These are phyloP conservation scores for Hippocampus comes DNA, from an alignment of 2,113 vertebrate species.

Conservation along the genomic window DNA sequence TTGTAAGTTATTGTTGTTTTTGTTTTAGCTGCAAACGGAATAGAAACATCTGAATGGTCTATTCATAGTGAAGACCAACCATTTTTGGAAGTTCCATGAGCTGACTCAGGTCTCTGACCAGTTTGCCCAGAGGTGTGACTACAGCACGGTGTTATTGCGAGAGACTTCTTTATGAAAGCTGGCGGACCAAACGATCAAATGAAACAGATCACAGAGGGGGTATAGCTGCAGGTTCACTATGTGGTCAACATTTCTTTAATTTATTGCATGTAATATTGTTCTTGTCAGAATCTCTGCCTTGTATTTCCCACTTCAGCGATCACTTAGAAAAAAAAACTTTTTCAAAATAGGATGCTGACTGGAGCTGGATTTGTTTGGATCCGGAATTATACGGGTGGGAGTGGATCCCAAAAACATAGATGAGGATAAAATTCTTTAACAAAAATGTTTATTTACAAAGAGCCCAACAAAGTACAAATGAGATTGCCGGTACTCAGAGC, in stretches of 20 bases:
- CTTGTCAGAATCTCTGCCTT: neutral
- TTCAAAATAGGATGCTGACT: neutral
- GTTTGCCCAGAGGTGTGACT: constrained; percentile 2
- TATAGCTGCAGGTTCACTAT: neutral
- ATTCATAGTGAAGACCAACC: neutral
- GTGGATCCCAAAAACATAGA: no score
- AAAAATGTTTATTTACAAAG: no score
- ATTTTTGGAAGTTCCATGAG: neutral
- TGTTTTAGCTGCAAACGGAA: neutral
- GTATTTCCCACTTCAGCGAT: constrained; percentile 1
- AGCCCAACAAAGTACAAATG: no score
- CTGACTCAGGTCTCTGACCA: constrained; percentile 20
- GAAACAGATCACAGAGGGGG: constrained; percentile 9
- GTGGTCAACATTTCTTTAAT: constrained; percentile 5
- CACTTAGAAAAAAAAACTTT: neutral
- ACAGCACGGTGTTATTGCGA: neutral
- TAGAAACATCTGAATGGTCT: neutral
- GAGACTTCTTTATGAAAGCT: neutral
- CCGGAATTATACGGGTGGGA: no score
- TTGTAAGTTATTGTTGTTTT: no score
- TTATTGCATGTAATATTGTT: constrained; percentile 1
- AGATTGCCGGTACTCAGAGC: no score
- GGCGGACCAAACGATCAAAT: neutral
- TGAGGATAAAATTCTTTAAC: no score
- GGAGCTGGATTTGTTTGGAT: neutral